Base-by-base conservation (phyloP, 2,888 invertebrate species). In the Euzophera pinguis region DNA sequence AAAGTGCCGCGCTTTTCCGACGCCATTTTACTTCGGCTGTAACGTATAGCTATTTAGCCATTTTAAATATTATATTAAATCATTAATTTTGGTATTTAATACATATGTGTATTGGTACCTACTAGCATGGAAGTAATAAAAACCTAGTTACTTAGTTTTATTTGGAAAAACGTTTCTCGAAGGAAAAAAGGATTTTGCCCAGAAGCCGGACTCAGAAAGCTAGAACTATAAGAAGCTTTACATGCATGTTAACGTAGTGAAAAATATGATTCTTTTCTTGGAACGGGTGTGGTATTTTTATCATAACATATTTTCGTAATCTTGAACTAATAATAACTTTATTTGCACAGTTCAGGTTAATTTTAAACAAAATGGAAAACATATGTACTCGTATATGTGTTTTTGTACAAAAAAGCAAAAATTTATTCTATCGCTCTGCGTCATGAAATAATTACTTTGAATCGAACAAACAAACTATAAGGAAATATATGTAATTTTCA, bases 1-100 rank as follows among this genome's bases (percentile, higher is more conserved):
- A 89, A 88, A 85, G 87, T 87, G 80, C 74, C 73, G 80, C 86
- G 83, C 87, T 90, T 90, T 89, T 89, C 90, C 87, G 82, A 69
- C 84, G 88, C 89, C 88, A 89, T 89, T 75, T 88, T 87, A 55
- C 54, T 53, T 54, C 51, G 14, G 38, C 13, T 13, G 3, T 38
- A 12, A 38, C 13, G 14, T 6, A n/a, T 13, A 13, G 38, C 14
- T 4, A 8, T 38, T 38, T 38, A 14, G 38, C 38, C 38, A 38
- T n/a, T 35, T 35, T 22, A 3, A 22, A 4, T 32, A 7, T 9
- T 32, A 32, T 7, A 32, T 3, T 7, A 32, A 29, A 29, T 29
- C 29, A 29, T 29, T 7, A 29, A 7, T 29, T 29, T 29, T 29
- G 1, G 7, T 13, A 2, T 38, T 38, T 13, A 39, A 16, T 17